Base-by-base conservation (phyloP, 2,888 invertebrate genomes). In the Chloroclystis v-ata region DNA sequence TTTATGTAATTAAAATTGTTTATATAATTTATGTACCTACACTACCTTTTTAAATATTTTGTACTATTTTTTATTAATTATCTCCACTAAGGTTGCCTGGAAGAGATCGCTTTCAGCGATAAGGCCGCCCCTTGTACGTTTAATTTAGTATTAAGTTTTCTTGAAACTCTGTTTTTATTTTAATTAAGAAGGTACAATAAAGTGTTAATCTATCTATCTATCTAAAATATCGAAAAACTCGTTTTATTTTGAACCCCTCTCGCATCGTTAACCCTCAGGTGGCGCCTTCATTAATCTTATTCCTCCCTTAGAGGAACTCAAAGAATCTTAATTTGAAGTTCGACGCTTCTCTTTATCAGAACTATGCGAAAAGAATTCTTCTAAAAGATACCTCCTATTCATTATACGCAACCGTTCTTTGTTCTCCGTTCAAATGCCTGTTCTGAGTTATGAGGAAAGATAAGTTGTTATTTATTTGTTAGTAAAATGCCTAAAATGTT, bases 281-380 rank as follows among this genome's bases (percentile, higher is more conserved):
- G 80, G 72, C 77, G 69, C 82, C 75, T 81, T 82, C 86, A 86
- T 86, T 86, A 84, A 87, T 87, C 86, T 86, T 82, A 75, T 78
- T 80, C 80, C 77, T n/a, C 75, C 60, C 68, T n/a, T 33, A 4
- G n/a, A 16, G 75, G 81, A 86, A 84, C 87, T 84, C 80, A 57
- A 84, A 78, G 85, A 86, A 86, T 86, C 86, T 86, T 87, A 87
- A 87, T 86, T 87, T 87, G 82, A 86, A 86, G 82, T 87, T 82
- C 80, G 72, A 76, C 80, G 82, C 78, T 78, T 75, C 80, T 84
- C 83, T 82, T 79, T 78, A 82, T 81, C 75, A 74, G 76, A 87
- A 87, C 85, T 86, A 87, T 86, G 82, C 73, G 76, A 74, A 83
- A 85, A 84, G 85, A 85, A 87, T 86, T 72, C 76, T 66, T 65